These are phyloP conservation scores for Hormaphis cornu DNA, from an alignment of 1,140 invertebrate genomes.

Conservation along the genomic window DNA sequence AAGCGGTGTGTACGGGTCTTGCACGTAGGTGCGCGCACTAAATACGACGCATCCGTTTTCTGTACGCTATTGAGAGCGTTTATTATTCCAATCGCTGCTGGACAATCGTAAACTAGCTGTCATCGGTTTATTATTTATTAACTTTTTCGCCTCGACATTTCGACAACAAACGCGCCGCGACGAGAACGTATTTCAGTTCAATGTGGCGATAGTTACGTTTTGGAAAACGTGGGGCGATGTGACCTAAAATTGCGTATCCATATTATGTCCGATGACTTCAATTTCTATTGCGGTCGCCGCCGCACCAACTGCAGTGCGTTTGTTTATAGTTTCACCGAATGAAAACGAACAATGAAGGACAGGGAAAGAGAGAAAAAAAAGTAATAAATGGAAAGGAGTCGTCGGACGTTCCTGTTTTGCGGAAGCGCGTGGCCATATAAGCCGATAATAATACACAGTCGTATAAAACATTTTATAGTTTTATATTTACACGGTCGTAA, in stretches of 20 bases:
- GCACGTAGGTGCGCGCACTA: no score
- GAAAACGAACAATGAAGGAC: conserved; percentile 16
- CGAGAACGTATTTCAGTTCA: not conserved
- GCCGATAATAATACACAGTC: not conserved
- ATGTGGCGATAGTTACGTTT: not conserved
- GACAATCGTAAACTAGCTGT: no score
- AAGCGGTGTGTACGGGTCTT: no score
- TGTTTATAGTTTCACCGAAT: conserved; percentile 24
- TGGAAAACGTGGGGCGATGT: conserved; percentile 2
- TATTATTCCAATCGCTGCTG: no score
- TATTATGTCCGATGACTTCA: not conserved
- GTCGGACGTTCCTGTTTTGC: conserved; percentile 6
- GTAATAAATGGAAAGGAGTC: conserved; percentile 18
- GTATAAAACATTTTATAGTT: no score
- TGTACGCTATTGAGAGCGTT: no score
- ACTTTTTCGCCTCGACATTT: no score
- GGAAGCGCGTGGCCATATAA: not conserved
- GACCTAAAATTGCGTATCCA: conserved; percentile 1
- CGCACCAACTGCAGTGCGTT: no score
- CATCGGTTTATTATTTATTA: no score
- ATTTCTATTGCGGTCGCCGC: conserved; percentile 10
- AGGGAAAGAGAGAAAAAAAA: not conserved
- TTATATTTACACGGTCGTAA: not conserved
- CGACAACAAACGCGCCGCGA: no score
- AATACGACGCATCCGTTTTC: no score